phyloP scores from a whole-genome alignment of 1,140 invertebrate species.

The Zaprionus gabonicus region DNA sequence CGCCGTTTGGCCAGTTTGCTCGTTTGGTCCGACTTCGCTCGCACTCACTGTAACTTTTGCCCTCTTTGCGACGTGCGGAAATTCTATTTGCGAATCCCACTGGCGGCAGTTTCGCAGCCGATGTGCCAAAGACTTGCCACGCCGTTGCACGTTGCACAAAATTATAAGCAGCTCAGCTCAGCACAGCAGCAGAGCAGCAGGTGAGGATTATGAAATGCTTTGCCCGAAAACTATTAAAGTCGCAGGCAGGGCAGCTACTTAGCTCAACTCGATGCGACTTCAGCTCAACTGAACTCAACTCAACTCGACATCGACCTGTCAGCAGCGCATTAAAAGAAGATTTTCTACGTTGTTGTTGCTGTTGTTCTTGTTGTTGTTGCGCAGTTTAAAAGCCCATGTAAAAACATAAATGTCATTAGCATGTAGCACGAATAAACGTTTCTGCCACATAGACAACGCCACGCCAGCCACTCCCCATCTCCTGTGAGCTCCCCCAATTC shows the following conservation, averaged over 20 bases:
- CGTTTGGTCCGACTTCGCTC: conserved; percentile 49
- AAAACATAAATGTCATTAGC: conserved; percentile 46
- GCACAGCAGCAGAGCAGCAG: conserved; percentile 41
- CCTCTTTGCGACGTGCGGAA: conserved; percentile 47
- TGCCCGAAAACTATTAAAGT: conserved; percentile 72
- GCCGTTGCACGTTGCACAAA: conserved; percentile 51
- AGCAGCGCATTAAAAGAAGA: conserved; percentile 35
- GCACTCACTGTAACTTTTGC: conserved; percentile 63
- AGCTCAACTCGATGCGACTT: not conserved
- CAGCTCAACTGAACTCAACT: not conserved
- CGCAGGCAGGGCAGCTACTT: conserved; percentile 2
- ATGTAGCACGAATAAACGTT: conserved; percentile 12
- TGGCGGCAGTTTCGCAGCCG: conserved; percentile 18
- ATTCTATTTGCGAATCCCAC: conserved; percentile 45
- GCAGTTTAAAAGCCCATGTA: conserved; percentile 24
- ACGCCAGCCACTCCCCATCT: too few relatives aligned
- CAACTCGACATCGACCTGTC: conserved; percentile 25
- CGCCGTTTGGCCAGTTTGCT: conserved; percentile 1
- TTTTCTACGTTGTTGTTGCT: conserved; percentile 16
- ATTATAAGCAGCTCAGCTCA: conserved; percentile 73
- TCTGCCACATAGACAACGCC: not conserved
- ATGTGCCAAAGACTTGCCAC: conserved; percentile 9
- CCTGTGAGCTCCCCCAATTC: too few relatives aligned
- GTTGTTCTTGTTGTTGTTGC: not conserved
- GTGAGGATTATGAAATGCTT: conserved; percentile 71